Evolutionary conservation across 2,113 vertebrate genomes (phyloP).

Genomic region (Mastomys natalensis): DNA sequence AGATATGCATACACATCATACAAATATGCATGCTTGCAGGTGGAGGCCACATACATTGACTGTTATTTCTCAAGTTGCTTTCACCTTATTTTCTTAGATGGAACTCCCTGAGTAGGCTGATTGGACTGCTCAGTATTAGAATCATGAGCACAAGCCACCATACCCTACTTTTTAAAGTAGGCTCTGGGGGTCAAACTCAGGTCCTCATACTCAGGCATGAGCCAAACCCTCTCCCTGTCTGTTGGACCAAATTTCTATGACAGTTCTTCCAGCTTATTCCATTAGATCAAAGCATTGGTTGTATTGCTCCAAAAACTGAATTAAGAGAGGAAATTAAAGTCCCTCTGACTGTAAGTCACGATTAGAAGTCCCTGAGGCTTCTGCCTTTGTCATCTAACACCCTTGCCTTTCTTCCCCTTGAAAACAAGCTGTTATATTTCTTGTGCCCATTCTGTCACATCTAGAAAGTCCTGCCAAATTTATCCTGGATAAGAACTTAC

Average conservation of each 20-base stretch:
- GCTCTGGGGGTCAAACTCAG: background rate
- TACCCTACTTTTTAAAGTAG: background rate
- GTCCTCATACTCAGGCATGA: background rate
- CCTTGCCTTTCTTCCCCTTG: conserved; percentile 12
- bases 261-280: background rate
- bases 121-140: background rate
- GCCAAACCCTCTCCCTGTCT: background rate
- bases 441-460: conserved; percentile 42
- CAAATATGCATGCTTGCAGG: background rate
- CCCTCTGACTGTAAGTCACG: background rate
- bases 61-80: background rate
- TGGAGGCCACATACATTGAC: background rate
- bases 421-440: conserved; percentile 41
- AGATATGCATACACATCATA: background rate
- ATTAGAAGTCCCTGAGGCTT: background rate
- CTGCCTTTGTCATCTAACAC: background rate
- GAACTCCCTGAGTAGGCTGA: background rate
- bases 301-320: background rate
- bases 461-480: conserved; percentile 45
- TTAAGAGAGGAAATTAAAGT: background rate
- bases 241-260: background rate
- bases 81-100: background rate
- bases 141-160: background rate
- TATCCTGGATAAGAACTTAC: conserved; percentile 25
- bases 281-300: conserved; percentile 47